phyloP scores from a whole-genome alignment of 2,797 vertebrate genomes.

The Fratercula arctica region DNA sequence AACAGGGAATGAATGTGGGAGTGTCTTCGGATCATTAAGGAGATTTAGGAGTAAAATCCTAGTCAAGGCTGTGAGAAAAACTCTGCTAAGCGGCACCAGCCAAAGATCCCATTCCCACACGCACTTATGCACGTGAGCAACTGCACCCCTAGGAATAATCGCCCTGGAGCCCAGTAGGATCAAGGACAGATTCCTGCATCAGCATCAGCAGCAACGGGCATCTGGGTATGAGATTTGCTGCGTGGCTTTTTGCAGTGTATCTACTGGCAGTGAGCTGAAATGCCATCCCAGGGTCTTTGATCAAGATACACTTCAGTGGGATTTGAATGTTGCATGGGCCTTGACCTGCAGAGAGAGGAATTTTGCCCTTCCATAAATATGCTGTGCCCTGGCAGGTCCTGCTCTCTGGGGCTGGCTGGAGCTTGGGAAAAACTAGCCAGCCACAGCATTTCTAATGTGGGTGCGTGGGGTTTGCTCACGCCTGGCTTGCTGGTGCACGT shows the following conservation, averaged over 20 bases:
- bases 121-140: background rate
- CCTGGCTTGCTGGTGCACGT: accelerated
- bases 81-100: background rate
- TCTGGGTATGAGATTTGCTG: background rate
- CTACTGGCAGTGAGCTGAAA: background rate
- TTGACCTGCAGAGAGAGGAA: slow-evolving; percentile 21
- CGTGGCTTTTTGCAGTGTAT: background rate
- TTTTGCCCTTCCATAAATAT: slow-evolving; percentile 43
- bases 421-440: slow-evolving; percentile 39
- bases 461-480: background rate
- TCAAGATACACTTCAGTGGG: slow-evolving; percentile 23
- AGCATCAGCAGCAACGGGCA: background rate
- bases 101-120: background rate
- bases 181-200: background rate
- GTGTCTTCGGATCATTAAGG: background rate
- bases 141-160: background rate
- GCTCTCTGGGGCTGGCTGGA: background rate
- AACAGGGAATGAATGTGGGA: background rate
- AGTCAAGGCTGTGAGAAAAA: slow-evolving; percentile 7
- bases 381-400: background rate
- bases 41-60: slow-evolving; percentile 35
- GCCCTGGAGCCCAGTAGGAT: background rate
- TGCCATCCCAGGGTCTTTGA: background rate
- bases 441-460: background rate
- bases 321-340: background rate